Evolutionary conservation across 2,888 invertebrate species (phyloP), one percentile per base, ranked within the genome.

Genomic region (Zaprionus bogoriensis): DNA sequence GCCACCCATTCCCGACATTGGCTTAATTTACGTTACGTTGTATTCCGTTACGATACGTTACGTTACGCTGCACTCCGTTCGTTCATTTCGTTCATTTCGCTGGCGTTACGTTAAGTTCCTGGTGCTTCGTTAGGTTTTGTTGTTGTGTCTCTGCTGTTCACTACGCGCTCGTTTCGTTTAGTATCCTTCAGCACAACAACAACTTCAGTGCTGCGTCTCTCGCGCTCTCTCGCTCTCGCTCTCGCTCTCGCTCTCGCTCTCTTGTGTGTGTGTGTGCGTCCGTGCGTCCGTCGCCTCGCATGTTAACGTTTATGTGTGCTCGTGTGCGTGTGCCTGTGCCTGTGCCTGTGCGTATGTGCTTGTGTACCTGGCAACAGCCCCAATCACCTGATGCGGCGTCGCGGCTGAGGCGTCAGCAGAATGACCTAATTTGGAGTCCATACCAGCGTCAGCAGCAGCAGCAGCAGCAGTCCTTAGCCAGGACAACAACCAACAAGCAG

Each of bases 391-490:
- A 73, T 69, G 69, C 69, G 50, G 58, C 47, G 28, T 47, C 32
- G 58, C 47, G 67, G 51, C 6, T 36, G 9, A 48, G 39, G 59
- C 59, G 71, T 64, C 68, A 64, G 73, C 64, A 63, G 53, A 44
- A 71, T 79, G 79, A 83, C 79, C 78, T 75, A 80, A 80, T 83
- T 80, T 38, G 7, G 23, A 23, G 17, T 9, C 14, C 12, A 19
- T n/a, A 23, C 9, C 39, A 39, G 14, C 22, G 20, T 45, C 45
- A 57, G 17, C 45, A 9, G n/a, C 59, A 47, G 63, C 57, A 53
- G 52, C 66, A 52, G 38, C 41, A 23, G 2, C 32, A 12, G 41
- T 38, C 27, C 14, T 58, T 64, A 67, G 73, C 41, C 67, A 61
- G 74, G 67, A 81, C 57, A 64, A 17, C 52, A 67, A 46, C 55